A percentile compares a stretch with the other conserved stretches of the same genome.
Evolutionary conservation across 2,888 invertebrate genomes (phyloP).

Genomic region (Ophraella communa): DNA sequence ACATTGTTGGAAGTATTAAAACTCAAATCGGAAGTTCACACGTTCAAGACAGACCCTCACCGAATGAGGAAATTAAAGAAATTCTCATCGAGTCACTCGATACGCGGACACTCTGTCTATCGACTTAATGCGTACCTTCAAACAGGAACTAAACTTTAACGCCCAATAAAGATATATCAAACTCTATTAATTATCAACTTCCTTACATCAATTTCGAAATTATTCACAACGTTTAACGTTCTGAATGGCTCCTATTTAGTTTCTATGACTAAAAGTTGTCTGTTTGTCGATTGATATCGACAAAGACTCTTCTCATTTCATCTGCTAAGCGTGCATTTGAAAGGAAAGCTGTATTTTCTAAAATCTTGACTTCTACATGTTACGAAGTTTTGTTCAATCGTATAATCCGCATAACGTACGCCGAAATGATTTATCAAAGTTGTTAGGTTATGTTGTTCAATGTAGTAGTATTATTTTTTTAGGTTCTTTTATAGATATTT

Average conservation of each 20-base stretch:
- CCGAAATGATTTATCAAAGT: conserved; percentile 22
- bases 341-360: not conserved
- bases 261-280: not conserved
- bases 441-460: conserved; percentile 10
- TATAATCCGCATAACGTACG: conserved; percentile 4
- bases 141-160: not conserved
- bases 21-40: not conserved
- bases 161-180: not conserved
- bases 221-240: not conserved
- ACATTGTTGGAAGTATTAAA: not conserved
- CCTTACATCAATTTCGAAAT: not conserved
- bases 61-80: not conserved
- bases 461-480: too few relatives aligned
- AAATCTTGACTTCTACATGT: not conserved
- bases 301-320: not conserved
- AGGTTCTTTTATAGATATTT: too few relatives aligned
- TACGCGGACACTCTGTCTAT: not conserved
- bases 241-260: not conserved
- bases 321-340: not conserved
- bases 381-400: not conserved
- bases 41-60: not conserved
- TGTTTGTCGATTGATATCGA: not conserved
- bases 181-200: not conserved
- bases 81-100: not conserved
- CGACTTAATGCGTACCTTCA: not conserved